Conservation (phyloP, 2,113 vertebrate genomes). For the Athene cunicularia region DNA sequence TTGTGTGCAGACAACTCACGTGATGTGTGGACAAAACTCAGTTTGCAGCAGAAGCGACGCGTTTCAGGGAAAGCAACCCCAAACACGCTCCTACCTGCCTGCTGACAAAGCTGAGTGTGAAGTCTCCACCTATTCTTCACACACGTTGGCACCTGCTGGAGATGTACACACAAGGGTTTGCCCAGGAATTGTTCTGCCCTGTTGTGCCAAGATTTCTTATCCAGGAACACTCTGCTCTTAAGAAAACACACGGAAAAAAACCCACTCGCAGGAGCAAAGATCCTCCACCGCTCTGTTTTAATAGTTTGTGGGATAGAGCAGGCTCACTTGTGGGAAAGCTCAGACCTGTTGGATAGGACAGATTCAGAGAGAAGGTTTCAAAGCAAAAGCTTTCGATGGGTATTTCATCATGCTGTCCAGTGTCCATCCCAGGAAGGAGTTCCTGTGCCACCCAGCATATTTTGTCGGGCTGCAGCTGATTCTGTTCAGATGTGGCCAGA, state of each 20-base stretch:
- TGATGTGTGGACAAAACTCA: neutral
- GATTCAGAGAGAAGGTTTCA: neutral
- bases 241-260: neutral
- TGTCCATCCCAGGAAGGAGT: neutral
- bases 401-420: neutral
- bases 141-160: neutral
- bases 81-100: neutral
- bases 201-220: neutral
- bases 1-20: accelerated
- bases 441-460: accelerated
- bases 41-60: neutral
- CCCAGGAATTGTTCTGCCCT: neutral
- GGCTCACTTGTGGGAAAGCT: neutral
- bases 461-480: neutral
- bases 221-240: neutral
- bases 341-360: neutral
- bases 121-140: neutral
- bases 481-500: neutral
- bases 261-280: neutral
- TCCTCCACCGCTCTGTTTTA: neutral
- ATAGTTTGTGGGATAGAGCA: accelerated
- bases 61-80: neutral
- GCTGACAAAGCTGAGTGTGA: neutral
- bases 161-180: neutral
- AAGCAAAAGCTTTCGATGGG: neutral